Evolutionary conservation across 2,797 vertebrate genomes (phyloP), one percentile per base, ranked within the genome.

Genomic region (Acipenser ruthenus): DNA sequence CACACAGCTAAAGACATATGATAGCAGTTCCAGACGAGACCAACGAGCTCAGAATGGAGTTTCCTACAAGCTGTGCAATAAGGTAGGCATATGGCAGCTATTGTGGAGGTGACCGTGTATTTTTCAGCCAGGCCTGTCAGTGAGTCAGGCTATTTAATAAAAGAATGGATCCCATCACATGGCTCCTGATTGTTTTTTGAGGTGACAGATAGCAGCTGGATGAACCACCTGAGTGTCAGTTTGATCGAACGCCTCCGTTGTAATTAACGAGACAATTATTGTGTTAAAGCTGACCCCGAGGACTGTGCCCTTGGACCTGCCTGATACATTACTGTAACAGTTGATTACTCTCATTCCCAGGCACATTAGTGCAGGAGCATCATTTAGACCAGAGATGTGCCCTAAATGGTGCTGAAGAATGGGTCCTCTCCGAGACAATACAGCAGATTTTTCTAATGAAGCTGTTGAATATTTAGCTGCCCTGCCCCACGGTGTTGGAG

Each of bases 261-360:
- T 90, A 91, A 91, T 90, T 90, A 90, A 91, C 79, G 81, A 79
- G 80, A 86, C 87, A 83, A 88, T 88, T 88, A 89, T 77, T 73
- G 82, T 71, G 69, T 75, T 82, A 79, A 84, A 82, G 77, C 77
- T 76, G 78, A 79, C 82, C 85, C 83, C 76, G 68, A 76, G 79
- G 84, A 82, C 82, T 73, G 18, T 71, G 71, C 82, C 82, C 77
- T 75, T 65, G 80, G 83, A 73, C 74, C 72, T 71, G 52, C 71
- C 76, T 72, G 85, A 90, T 89, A 82, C 83, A 85, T 91, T 86
- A 89, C 77, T 73, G 70, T 69, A 69, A 71, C 76, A 65, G 62
- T 77, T 82, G 82, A 87, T 89, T 85, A 75, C 74, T 88, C 85
- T 74, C 72, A 75, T 59, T 77, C 84, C 80, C 83, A 82, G 75